Evolutionary conservation across 2,888 invertebrate genomes (phyloP), one percentile per base, ranked within the genome.

Genomic region (Synanthedon myopaeformis): DNA sequence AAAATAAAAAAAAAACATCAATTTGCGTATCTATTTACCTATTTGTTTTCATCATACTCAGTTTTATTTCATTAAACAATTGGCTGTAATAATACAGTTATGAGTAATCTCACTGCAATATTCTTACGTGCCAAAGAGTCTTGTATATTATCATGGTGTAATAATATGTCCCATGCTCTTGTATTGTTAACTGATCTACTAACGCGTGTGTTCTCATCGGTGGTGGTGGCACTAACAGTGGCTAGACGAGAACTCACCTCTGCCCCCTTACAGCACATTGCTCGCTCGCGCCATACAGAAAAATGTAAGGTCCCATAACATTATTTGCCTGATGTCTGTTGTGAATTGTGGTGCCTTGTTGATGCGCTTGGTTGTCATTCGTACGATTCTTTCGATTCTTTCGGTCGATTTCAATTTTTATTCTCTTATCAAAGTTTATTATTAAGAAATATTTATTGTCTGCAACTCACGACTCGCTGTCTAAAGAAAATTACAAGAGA

Each of bases 241-340:
- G 93, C 89, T 93, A 89, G 93, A 92, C 79, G 92, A 93, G 84
- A 92, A 93, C 86, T 91, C 92, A 63, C 90, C 90, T 63, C 88
- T 91, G 72, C 91, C 91, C 67, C 89, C 88, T 73, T 91, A 91
- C 84, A 90, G 91, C 74, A 91, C 91, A 79, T 90, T 91, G 81
- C 90, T 91, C 80, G 90, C 90, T 79, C 90, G 91, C 80, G 92
- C 92, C 80, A 89, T 91, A 72, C 90, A 90, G 74, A 90, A 89
- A 82, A 91, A 89, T 89, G 92, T 92, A 92, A 92, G 92, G 83
- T 70, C 62, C 59, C 69, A 74, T 73, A 79, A 79, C 78, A 71
- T 72, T 35, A 66, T 71, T 64, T 65, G 69, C 69, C 71, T 72
- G 65, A 64, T 62, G 60, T 62, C 51, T 59, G 58, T 58, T 60